These are phyloP conservation scores for Hemiscyllium ocellatum DNA, from an alignment of 2,113 vertebrate species.

Conservation along the genomic window DNA sequence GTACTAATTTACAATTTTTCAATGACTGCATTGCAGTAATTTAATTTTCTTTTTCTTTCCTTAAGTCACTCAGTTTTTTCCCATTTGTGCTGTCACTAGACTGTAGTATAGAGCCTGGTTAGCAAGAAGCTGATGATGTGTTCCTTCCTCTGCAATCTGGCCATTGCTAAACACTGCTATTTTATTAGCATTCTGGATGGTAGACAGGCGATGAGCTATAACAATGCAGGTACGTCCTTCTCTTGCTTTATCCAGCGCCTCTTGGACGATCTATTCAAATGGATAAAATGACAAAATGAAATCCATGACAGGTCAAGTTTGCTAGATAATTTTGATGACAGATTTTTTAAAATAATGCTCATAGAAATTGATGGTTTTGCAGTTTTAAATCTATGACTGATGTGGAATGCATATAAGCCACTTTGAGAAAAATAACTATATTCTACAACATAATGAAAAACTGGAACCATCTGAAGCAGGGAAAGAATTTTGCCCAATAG, in stretches of 20 bases:
- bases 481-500: not conserved
- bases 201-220: conserved; percentile 85
- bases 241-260: conserved; percentile 80
- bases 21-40: not conserved
- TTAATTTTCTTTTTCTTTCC: not conserved
- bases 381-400: not conserved
- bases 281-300: not conserved
- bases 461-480: not conserved
- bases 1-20: not conserved
- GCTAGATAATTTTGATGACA: not conserved
- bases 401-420: not conserved
- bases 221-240: conserved; percentile 84
- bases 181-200: conserved; percentile 79
- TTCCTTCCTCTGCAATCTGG: conserved; percentile 70
- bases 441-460: not conserved
- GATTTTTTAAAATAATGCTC: not conserved
- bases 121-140: conserved; percentile 80
- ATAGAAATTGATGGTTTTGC: not conserved
- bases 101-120: conserved; percentile 71
- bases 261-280: conserved; percentile 74
- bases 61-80: conserved; percentile 38
- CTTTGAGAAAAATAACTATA: not conserved
- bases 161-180: conserved; percentile 78
- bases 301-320: not conserved
- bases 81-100: conserved; percentile 72